Evolutionary conservation across 2,888 invertebrate genomes (phyloP), one percentile per base, ranked within the genome.

Genomic region (Hylaea fasciaria): DNA sequence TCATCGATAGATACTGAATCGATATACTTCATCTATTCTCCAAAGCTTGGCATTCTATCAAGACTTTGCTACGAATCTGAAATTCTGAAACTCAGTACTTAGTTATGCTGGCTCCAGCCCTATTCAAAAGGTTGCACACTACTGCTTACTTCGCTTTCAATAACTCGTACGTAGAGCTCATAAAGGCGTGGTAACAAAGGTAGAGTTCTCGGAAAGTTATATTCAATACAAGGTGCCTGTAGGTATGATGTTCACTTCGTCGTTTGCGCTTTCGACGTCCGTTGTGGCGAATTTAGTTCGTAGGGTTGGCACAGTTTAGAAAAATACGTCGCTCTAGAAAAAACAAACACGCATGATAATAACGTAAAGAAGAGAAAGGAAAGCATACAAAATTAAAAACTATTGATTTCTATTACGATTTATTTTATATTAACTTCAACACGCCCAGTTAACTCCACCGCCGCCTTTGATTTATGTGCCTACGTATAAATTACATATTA

Each of bases 191-290:
- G 22, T 46, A 17, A 57, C 57, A 57, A 57, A 35, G 51, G 57
- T 35, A 47, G 41, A 52, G 41, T 47, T 58, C 29, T 35, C 29
- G 35, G 44, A 53, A 58, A 58, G 58, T 53, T 53, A 43, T 37
- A 17, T 58, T 53, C 52, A 48, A 58, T 52, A 48, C 53, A 28
- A 44, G 35, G 47, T 55, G 29, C 45, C 37, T 44, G 44, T 22
- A 22, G 22, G 49, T 16, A 58, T 49, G 44, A 43, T 37, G 17
- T 47, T 50, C 56, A 66, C 66, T 51, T 70, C 64, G 60, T 62
- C 22, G 22, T 22, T 22, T 22, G 54, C 51, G 64, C 65, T 72
- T 72, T 70, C 68, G 64, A 62, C 50, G 56, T 55, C 57, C 44
- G 40, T 37, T 29, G 47, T 39, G 13, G 51, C 22, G 40, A 54